These are phyloP conservation scores for Acrobasis suavella DNA, from an alignment of 2,888 invertebrate species.

Conservation along the genomic window DNA sequence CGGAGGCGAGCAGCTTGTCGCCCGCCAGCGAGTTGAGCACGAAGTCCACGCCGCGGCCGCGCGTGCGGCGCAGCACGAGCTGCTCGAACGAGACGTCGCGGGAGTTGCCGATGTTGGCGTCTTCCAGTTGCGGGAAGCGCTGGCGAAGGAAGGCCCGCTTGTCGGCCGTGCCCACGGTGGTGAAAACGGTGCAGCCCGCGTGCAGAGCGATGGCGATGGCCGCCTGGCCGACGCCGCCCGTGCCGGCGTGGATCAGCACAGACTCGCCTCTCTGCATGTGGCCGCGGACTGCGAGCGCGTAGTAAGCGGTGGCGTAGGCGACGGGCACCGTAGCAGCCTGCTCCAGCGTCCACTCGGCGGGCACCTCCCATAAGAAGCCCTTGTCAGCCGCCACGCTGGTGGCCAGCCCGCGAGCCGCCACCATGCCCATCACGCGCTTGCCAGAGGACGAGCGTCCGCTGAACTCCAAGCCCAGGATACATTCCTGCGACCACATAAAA, in stretches of 20 bases:
- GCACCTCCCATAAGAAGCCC: conserved; percentile 94
- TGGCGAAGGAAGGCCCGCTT: conserved; percentile 94
- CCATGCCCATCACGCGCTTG: conserved; percentile 95
- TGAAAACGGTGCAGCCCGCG: conserved; percentile 93
- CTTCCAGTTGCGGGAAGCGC: conserved; percentile 89
- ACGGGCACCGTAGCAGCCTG: conserved; percentile 97
- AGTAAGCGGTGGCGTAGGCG: conserved; percentile 95
- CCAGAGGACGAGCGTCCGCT: conserved; percentile 90
- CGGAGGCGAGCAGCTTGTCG: conserved; percentile 96
- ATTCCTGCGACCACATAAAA: conserved; percentile 84
- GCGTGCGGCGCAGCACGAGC: conserved; percentile 90
- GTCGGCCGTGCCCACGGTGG: conserved; percentile 94
- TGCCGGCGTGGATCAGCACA: conserved; percentile 96
- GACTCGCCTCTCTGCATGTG: conserved; percentile 91
- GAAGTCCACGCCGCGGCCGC: conserved; percentile 95
- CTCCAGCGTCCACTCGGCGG: conserved; percentile 93
- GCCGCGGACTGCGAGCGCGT: conserved; percentile 94
- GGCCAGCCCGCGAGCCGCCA: conserved; percentile 95
- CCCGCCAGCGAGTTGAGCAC: conserved; percentile 98
- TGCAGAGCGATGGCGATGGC: conserved; percentile 96
- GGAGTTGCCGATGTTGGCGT: conserved; percentile 93
- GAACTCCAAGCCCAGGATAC: conserved; percentile 97
- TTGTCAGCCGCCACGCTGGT: conserved; percentile 93
- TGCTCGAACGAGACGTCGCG: conserved; percentile 96
- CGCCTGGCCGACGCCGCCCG: conserved; percentile 98